Percentiles rank a stretch among this genome's conserved stretches.
Conservation (phyloP, 2,797 vertebrate genomes). For the Dendrocincla tyrannina region DNA sequence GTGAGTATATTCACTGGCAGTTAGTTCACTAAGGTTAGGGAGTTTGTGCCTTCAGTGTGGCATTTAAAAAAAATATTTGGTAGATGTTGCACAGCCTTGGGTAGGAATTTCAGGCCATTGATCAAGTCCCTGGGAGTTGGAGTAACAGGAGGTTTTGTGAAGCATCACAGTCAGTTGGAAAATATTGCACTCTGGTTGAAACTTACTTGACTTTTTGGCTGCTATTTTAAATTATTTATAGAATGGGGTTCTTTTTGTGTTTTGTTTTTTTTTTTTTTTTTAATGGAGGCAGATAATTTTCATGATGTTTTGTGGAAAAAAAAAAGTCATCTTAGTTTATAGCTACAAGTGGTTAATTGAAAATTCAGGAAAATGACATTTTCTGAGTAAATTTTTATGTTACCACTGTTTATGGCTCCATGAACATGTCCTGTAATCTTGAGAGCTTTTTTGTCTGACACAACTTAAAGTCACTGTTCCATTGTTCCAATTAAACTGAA, state of each 20-base stretch:
- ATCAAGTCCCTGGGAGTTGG: neutral
- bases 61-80: neutral
- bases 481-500: neutral
- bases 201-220: neutral
- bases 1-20: fast-evolving
- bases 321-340: neutral
- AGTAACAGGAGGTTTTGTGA: neutral
- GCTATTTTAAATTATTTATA: neutral
- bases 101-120: neutral
- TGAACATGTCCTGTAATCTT: neutral
- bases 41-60: neutral
- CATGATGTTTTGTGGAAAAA: neutral
- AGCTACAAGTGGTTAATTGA: neutral
- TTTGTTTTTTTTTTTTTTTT: too few relatives aligned
- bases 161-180: neutral
- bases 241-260: fast-evolving
- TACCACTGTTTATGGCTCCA: neutral
- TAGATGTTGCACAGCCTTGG: neutral
- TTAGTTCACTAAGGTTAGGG: neutral
- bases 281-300: neutral
- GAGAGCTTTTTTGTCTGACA: neutral
- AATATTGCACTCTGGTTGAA: neutral
- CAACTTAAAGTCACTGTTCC: neutral
- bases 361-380: neutral
- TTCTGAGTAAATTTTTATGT: neutral